phyloP scores from a whole-genome alignment of 2,113 vertebrate species.

The Prunella fulvescens region DNA sequence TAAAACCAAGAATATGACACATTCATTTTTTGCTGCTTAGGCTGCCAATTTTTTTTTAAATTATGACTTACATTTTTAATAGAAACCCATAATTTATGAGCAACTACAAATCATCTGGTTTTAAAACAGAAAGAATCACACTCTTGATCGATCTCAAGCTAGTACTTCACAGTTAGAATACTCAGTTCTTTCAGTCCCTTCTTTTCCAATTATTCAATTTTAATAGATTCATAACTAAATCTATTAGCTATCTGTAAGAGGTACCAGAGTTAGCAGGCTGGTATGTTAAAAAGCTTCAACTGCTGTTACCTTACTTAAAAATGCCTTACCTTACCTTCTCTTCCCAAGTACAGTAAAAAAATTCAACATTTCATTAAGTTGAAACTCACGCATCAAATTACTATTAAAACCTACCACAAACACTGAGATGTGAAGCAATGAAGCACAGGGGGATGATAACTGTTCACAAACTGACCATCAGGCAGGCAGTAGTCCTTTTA shows the following conservation, averaged over 20 bases:
- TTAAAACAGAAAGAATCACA: constrained; percentile 48
- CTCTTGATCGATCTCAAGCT: constrained; percentile 22
- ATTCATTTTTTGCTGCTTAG: constrained; percentile 18
- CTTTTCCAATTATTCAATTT: not conserved
- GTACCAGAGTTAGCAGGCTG: not conserved
- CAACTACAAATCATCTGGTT: constrained; percentile 42
- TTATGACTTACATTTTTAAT: constrained; percentile 54
- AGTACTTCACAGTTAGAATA: not conserved
- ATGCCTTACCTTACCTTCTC: not conserved
- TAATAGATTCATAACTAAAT: not conserved
- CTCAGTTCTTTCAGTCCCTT: not conserved
- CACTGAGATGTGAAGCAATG: not conserved
- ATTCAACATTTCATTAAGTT: not conserved
- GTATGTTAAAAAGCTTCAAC: not conserved
- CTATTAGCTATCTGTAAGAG: not conserved
- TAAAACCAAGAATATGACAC: constrained; percentile 38
- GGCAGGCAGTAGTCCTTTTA: not conserved
- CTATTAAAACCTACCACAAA: not conserved
- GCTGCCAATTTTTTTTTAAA: not conserved
- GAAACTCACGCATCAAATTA: not conserved
- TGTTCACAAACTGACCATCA: not conserved
- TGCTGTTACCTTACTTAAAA: not conserved
- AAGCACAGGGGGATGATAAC: not conserved
- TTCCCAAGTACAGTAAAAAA: not conserved
- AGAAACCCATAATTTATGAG: constrained; percentile 56